These are phyloP conservation scores for Diplodus sargus DNA, from an alignment of 2,797 vertebrate genomes.

Conservation along the genomic window DNA sequence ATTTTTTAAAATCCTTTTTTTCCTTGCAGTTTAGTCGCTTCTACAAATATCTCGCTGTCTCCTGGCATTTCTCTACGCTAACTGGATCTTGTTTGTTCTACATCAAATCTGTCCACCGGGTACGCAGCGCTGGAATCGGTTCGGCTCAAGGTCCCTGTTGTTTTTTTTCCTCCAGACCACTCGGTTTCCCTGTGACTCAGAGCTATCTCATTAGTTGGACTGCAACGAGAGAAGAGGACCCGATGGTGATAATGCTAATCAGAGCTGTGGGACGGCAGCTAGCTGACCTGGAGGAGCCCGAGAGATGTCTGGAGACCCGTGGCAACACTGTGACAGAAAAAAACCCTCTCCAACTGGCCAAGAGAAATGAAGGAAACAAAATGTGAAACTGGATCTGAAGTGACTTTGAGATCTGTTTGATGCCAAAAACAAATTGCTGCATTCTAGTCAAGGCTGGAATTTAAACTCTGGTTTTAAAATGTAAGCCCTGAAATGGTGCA, in stretches of 20 bases:
- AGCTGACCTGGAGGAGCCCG: constrained; percentile 55
- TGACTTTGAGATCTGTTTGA: constrained; percentile 47
- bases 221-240: constrained; percentile 44
- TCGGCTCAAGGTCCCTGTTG: constrained; percentile 57
- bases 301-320: constrained; percentile 50
- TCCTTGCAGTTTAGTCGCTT: constrained; percentile 39
- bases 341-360: constrained; percentile 45
- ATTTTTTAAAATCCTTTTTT: constrained; percentile 34
- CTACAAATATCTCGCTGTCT: constrained; percentile 36
- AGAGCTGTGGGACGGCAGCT: constrained; percentile 66
- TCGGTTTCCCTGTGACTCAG: constrained; percentile 63
- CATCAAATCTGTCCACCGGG: constrained; percentile 48
- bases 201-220: constrained; percentile 70
- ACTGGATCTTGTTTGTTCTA: constrained; percentile 56
- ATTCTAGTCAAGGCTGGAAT: not conserved
- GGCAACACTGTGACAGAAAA: constrained; percentile 52
- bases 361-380: constrained; percentile 27
- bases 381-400: constrained; percentile 42
- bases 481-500: not conserved
- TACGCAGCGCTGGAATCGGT: constrained; percentile 37
- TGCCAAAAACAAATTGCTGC: constrained; percentile 17
- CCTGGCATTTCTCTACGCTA: constrained; percentile 41
- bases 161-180: constrained; percentile 47
- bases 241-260: constrained; percentile 69
- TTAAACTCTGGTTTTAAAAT: not conserved